Percentiles rank a stretch among this genome's conserved stretches.
Evolutionary conservation across 2,888 invertebrate genomes (phyloP).

Genomic region (Aporophyla nigra): DNA sequence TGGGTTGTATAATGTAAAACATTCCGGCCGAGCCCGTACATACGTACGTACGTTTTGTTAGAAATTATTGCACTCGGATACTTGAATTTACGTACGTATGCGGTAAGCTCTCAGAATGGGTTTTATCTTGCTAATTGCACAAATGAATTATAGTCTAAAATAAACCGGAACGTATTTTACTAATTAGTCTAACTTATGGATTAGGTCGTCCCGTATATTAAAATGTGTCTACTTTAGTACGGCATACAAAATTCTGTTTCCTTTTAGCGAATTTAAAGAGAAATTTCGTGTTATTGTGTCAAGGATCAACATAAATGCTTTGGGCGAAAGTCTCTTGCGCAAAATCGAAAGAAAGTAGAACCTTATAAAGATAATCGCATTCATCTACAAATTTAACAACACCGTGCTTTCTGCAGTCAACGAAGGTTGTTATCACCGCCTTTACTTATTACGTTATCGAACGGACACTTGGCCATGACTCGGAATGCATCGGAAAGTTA

Average conservation of each 20-base stretch:
- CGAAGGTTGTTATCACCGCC: conserved; percentile 59
- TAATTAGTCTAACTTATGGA: conserved; percentile 61
- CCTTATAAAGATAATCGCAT: conserved; percentile 68
- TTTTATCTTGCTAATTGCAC: conserved; percentile 68
- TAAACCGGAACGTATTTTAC: conserved; percentile 67
- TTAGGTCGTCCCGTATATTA: conserved; percentile 34
- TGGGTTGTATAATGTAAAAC: conserved; percentile 53
- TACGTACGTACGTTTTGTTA: conserved; percentile 52
- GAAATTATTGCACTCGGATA: conserved; percentile 59
- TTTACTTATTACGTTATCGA: conserved; percentile 78
- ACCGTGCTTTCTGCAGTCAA: conserved; percentile 21
- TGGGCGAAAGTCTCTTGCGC: conserved; percentile 75
- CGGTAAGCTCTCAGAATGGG: conserved; percentile 62
- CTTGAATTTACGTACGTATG: conserved; percentile 62
- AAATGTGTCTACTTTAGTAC: conserved; percentile 15
- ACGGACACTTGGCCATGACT: conserved; percentile 87
- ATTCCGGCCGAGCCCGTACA: conserved; percentile 48
- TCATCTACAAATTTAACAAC: conserved; percentile 59
- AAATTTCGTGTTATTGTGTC: conserved; percentile 58
- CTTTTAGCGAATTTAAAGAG: conserved; percentile 45
- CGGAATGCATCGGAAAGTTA: conserved; percentile 90
- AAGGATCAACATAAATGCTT: conserved; percentile 59
- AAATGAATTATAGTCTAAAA: conserved; percentile 65
- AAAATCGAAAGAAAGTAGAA: conserved; percentile 75
- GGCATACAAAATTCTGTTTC: conserved; percentile 6